Percentiles rank a stretch among this genome's conserved stretches.
Evolutionary conservation across 2,113 vertebrate species (phyloP).

Genomic region (Micromys minutus): DNA sequence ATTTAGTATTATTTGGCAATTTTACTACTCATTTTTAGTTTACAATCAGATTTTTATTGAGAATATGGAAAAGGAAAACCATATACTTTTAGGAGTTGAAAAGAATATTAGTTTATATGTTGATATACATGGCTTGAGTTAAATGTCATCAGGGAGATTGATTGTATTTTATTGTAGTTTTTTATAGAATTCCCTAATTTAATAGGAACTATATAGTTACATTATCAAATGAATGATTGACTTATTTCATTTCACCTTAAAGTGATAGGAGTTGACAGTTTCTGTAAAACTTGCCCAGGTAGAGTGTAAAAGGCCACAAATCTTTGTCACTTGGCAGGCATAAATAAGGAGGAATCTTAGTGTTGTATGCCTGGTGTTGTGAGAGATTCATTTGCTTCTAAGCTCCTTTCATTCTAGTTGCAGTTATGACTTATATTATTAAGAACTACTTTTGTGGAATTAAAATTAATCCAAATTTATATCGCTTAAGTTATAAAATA

Average conservation of each 20-base stretch:
- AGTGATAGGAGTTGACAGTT: background rate
- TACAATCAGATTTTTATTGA: background rate
- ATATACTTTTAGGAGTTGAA: background rate
- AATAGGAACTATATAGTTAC: background rate
- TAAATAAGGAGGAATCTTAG: background rate
- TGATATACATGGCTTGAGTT: background rate
- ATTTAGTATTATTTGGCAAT: background rate
- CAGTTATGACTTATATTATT: background rate
- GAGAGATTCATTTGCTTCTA: background rate
- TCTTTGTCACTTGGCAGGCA: background rate
- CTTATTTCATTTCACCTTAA: slow-evolving; percentile 31
- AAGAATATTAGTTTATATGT: background rate
- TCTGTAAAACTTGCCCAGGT: background rate
- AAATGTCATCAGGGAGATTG: background rate
- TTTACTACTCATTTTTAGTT: background rate
- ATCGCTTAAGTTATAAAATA: background rate
- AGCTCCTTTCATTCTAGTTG: background rate
- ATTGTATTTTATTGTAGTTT: slow-evolving; percentile 22
- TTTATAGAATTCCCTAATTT: background rate
- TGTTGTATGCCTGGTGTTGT: background rate
- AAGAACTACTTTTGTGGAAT: background rate
- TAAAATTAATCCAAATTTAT: background rate
- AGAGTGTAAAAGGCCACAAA: background rate
- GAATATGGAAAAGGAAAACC: background rate
- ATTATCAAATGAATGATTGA: background rate